Evolutionary conservation across 2,113 vertebrate species (phyloP).

Genomic region (Rhodinocichla rosea): DNA sequence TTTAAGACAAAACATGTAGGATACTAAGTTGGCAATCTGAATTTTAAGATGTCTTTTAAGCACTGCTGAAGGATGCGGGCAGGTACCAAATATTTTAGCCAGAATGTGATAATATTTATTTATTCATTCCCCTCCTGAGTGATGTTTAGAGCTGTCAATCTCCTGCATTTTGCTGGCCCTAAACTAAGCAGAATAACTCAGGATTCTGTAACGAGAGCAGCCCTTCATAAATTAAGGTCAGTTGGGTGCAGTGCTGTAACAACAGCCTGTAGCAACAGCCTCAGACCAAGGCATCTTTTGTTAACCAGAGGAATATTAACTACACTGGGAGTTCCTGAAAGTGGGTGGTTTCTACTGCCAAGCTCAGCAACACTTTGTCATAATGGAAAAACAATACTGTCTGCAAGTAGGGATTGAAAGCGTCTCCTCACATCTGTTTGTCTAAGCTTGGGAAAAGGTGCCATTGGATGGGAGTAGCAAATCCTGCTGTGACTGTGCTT

Average conservation of each 20-base stretch:
- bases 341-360: slow-evolving; percentile 45
- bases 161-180: background rate
- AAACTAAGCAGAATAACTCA: background rate
- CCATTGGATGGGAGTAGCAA: slow-evolving; percentile 30
- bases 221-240: background rate
- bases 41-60: background rate
- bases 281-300: background rate
- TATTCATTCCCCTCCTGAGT: background rate
- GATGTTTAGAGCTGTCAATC: background rate
- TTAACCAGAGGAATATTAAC: background rate
- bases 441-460: slow-evolving; percentile 38
- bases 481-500: slow-evolving; percentile 37
- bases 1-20: background rate
- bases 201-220: background rate
- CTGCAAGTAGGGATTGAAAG: slow-evolving; percentile 56
- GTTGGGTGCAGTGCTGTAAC: background rate
- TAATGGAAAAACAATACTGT: slow-evolving; percentile 61
- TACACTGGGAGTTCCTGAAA: slow-evolving; percentile 30
- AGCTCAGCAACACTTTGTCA: background rate
- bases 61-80: background rate
- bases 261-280: background rate
- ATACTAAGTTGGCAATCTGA: background rate
- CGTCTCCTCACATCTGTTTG: slow-evolving; percentile 12
- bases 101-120: background rate
- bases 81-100: background rate